These are phyloP conservation scores for Perca flavescens DNA, from an alignment of 2,113 vertebrate genomes.

Conservation along the genomic window DNA sequence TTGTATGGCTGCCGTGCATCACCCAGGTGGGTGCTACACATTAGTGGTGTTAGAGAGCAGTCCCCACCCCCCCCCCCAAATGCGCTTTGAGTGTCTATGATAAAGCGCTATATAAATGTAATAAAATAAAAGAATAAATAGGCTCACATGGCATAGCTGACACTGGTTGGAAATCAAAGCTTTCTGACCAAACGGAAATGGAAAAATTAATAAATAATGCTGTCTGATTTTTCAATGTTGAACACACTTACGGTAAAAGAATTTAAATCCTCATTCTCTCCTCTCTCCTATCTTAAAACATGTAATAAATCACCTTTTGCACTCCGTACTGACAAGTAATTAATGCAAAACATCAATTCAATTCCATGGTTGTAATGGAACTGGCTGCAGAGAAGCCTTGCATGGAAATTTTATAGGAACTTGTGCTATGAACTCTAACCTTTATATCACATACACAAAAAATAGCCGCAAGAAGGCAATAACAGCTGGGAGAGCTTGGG, in stretches of 20 bases:
- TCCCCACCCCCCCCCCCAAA: no score
- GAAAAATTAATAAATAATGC: constrained; percentile 51
- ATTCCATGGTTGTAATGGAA: constrained; percentile 2
- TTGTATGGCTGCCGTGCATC: no score
- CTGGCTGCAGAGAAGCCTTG: background rate
- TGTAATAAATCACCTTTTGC: constrained; percentile 37
- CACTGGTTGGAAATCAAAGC: constrained; percentile 24
- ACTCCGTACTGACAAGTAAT: background rate
- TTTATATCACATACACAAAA: constrained; percentile 53
- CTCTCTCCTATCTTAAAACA: background rate
- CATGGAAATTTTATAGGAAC: background rate
- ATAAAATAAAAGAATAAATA: no score
- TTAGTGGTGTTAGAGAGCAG: no score
- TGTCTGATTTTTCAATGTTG: constrained; percentile 32
- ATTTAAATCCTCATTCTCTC: background rate
- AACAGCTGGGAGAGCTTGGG: constrained; percentile 36
- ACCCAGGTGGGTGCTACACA: no score
- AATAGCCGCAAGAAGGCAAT: constrained; percentile 61
- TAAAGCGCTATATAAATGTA: no score
- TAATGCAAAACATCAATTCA: background rate
- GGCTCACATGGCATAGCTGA: constrained; percentile 13
- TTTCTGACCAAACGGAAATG: constrained; percentile 19
- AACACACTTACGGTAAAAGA: background rate
- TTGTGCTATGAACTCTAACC: constrained; percentile 55
- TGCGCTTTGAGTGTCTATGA: no score